Evolutionary conservation across 2,888 invertebrate species (phyloP), one percentile per base, ranked within the genome.

Genomic region (Piscicola geometra): DNA sequence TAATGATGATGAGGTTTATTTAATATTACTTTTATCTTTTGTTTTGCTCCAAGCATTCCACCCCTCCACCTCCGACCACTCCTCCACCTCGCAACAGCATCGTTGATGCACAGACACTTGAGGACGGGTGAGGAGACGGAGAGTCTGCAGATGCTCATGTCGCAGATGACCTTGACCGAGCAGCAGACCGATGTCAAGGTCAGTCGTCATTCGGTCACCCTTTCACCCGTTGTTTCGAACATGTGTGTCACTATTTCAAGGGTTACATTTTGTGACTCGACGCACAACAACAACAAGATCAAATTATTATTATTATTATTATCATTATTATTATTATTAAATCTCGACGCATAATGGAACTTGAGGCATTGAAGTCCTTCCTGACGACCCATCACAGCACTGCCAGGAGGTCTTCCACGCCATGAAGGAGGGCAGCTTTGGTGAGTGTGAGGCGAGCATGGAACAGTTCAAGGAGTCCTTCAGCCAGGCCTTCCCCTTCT

Each of bases 341-440:
- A n/a, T n/a, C n/a, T n/a, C n/a, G n/a, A n/a, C n/a, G n/a, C n/a
- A n/a, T n/a, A n/a, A n/a, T n/a, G n/a, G n/a, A n/a, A n/a, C n/a
- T n/a, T n/a, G n/a, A n/a, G n/a, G n/a, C n/a, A n/a, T n/a, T n/a
- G n/a, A n/a, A n/a, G n/a, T n/a, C n/a, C n/a, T n/a, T n/a, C n/a
- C n/a, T n/a, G n/a, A n/a, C n/a, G n/a, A n/a, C n/a, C n/a, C n/a
- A n/a, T n/a, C n/a, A n/a, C 87, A 93, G 91, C 91, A 89, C 82
- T 94, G 93, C 87, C 90, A 90, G 80, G 90, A 91, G 81, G 90
- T 93, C 77, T 88, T 93, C 81, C 90, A 91, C 80, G 90, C 91
- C 79, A 88, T 95, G 82, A 88, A 89, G 80, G 89, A 89, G 80
- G 93, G 93, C 74, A 91, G 91, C 81, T 92, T 95, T 84, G 94